Percentiles rank a stretch among this genome's conserved stretches.
phyloP scores from a whole-genome alignment of 2,888 invertebrate genomes.

The Salpingus planirostris region DNA sequence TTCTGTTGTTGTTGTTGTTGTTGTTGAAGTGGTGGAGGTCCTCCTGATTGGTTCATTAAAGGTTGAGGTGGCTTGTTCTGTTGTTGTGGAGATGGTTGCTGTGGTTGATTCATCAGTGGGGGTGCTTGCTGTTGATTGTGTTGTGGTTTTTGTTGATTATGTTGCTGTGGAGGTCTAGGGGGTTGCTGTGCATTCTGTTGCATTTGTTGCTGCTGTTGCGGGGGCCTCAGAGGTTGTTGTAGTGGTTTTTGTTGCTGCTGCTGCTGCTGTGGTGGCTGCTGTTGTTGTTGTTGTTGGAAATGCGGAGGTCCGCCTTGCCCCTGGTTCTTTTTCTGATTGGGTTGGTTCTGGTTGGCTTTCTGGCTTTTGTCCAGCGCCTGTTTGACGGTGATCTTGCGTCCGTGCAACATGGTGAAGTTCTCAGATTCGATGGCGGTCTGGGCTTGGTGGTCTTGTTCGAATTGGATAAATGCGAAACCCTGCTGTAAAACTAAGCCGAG shows the following conservation, averaged over 20 bases:
- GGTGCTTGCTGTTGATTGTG: slow-evolving; percentile 1
- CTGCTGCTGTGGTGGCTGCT: slow-evolving; percentile 6
- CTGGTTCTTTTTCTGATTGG: slow-evolving; percentile 1
- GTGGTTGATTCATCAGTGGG: slow-evolving; percentile 2
- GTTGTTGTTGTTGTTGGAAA: slow-evolving; percentile 3
- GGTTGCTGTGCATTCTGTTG: slow-evolving; percentile 3
- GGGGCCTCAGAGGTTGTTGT: slow-evolving; percentile 1
- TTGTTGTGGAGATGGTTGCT: slow-evolving; percentile 5
- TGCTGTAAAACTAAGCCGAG: slow-evolving; percentile 62
- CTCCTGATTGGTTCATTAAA: slow-evolving; percentile 4
- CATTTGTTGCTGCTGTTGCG: slow-evolving; percentile 5
- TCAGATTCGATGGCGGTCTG: slow-evolving; percentile 64
- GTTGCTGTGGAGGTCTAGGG: neutral
- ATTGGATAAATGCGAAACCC: slow-evolving; percentile 85
- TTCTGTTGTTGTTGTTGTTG: no score
- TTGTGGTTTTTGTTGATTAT: slow-evolving; percentile 4
- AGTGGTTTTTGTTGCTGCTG: slow-evolving; percentile 4
- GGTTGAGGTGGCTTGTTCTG: slow-evolving; percentile 1
- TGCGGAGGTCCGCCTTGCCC: slow-evolving; percentile 1
- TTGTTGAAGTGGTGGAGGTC: no score
- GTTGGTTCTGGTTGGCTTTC: slow-evolving; percentile 11
- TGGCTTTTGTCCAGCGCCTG: slow-evolving; percentile 45
- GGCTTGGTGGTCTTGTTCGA: slow-evolving; percentile 64
- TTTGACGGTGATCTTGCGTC: slow-evolving; percentile 59
- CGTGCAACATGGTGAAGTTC: slow-evolving; percentile 61